Evolutionary conservation across 2,797 vertebrate species (phyloP).

Genomic region (Okamejei kenojei): DNA sequence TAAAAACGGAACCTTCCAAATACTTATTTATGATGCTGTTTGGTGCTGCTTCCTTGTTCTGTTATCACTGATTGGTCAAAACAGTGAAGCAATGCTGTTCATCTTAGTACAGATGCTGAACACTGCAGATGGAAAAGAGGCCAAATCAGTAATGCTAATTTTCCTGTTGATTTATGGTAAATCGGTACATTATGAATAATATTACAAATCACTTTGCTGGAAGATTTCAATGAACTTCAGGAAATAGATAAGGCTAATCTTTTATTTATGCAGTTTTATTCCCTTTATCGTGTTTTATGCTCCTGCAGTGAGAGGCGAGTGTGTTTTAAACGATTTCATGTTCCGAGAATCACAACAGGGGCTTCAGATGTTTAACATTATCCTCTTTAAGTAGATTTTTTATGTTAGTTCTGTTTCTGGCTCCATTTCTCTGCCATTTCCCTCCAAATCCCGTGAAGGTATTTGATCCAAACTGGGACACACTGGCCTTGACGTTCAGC

Average conservation of each 20-base stretch:
- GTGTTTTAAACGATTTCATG: slow-evolving; percentile 18
- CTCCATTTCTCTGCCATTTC: background rate
- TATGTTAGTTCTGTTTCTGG: background rate
- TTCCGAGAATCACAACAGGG: background rate
- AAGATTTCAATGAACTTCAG: slow-evolving; percentile 32
- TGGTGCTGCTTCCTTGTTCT: slow-evolving; percentile 1
- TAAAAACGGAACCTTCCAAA: slow-evolving; percentile 6
- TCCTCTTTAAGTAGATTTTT: background rate
- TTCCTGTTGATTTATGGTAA: slow-evolving; percentile 38
- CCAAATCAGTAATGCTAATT: slow-evolving; percentile 38
- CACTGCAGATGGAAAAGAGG: slow-evolving; percentile 6
- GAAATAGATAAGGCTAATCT: slow-evolving; percentile 36
- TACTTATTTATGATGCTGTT: slow-evolving; percentile 3
- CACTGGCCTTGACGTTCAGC: too few relatives aligned
- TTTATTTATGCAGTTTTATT: slow-evolving; percentile 34
- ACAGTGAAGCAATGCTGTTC: slow-evolving; percentile 23
- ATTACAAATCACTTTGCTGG: slow-evolving; percentile 35
- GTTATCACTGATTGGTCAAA: slow-evolving; percentile 12
- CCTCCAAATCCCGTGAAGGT: background rate
- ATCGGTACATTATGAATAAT: slow-evolving; percentile 36
- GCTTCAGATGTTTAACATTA: background rate
- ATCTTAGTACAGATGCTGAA: slow-evolving; percentile 33
- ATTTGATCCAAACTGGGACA: background rate
- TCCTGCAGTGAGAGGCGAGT: background rate
- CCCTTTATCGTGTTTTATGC: background rate